Percentiles rank a stretch among this genome's conserved stretches.
phyloP scores from a whole-genome alignment of 2,113 vertebrate genomes.

The Callionymus lyra region DNA sequence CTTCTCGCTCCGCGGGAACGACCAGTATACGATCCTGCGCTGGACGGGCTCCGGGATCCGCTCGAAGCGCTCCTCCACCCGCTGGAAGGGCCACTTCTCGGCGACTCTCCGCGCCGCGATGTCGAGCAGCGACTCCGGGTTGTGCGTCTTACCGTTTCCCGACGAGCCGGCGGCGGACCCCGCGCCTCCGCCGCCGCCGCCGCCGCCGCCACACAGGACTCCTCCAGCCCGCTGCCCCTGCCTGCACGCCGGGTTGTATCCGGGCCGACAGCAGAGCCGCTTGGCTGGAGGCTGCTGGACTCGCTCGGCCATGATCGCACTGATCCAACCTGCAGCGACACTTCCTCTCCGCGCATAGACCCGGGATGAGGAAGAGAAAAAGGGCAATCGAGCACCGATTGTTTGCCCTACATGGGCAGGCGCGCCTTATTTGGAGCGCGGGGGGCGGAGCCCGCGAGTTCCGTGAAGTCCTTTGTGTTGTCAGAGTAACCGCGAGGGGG shows the following conservation, averaged over 20 bases:
- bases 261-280: conserved; percentile 97
- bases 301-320: conserved; percentile 99
- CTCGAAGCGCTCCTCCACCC: conserved; percentile 95
- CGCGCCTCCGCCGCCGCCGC: conserved; percentile 60
- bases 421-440: conserved; percentile 73
- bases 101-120: conserved; percentile 92
- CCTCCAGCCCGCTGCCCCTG: conserved; percentile 78
- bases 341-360: conserved; percentile 94
- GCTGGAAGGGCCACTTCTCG: conserved; percentile 96
- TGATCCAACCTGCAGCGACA: conserved; percentile 90
- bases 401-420: conserved; percentile 73
- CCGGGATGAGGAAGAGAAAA: conserved; percentile 79
- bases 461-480: conserved; percentile 66
- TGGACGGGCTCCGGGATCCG: conserved; percentile 95
- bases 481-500: conserved; percentile 58
- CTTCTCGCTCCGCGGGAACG: conserved; percentile 91
- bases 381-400: conserved; percentile 72
- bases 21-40: conserved; percentile 96
- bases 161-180: conserved; percentile 71
- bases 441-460: conserved; percentile 58
- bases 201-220: conserved; percentile 69
- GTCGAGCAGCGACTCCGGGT: conserved; percentile 89
- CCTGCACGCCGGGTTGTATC: conserved; percentile 79
- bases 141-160: conserved; percentile 80
- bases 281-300: conserved; percentile 96